A percentile compares a stretch with the other conserved stretches of the same genome.
phyloP scores from a whole-genome alignment of 2,888 invertebrate genomes.

The Ochropacha duplaris region DNA sequence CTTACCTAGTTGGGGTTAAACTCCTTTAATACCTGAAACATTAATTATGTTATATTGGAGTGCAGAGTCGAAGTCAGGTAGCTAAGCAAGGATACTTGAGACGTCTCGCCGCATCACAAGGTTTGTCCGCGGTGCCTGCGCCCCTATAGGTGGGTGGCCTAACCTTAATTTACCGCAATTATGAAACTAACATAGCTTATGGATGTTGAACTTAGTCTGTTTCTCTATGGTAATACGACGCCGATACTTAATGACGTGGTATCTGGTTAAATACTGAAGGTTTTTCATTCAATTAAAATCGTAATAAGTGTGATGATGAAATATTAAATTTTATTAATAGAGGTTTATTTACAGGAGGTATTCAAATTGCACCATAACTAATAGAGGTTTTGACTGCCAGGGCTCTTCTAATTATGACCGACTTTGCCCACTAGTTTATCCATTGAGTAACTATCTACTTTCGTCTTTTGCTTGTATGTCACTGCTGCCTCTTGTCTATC shows the following conservation, averaged over 20 bases:
- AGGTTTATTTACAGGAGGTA: too few relatives aligned
- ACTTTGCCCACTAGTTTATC: too few relatives aligned
- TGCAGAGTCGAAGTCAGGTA: constrained; percentile 46
- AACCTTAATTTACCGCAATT: constrained; percentile 3
- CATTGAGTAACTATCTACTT: too few relatives aligned
- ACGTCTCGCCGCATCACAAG: constrained; percentile 63
- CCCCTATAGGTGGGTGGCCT: background rate
- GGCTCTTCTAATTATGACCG: background rate
- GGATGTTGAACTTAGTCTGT: background rate
- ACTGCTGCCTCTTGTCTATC: too few relatives aligned
- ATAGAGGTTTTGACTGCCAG: background rate
- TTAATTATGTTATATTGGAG: constrained; percentile 57
- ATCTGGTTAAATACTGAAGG: background rate
- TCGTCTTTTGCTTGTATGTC: too few relatives aligned
- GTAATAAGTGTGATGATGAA: too few relatives aligned
- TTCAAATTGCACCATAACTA: too few relatives aligned
- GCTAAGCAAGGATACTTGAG: constrained; percentile 65
- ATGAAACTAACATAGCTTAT: background rate
- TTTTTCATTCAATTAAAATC: too few relatives aligned
- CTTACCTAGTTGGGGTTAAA: constrained; percentile 20
- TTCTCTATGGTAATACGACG: background rate
- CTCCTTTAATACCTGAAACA: constrained; percentile 34
- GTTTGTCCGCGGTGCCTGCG: constrained; percentile 22
- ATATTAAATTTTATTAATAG: too few relatives aligned
- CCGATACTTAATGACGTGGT: background rate